These are phyloP conservation scores for Pachydiplax longipennis DNA, from an alignment of 2,888 invertebrate species.

Conservation along the genomic window DNA sequence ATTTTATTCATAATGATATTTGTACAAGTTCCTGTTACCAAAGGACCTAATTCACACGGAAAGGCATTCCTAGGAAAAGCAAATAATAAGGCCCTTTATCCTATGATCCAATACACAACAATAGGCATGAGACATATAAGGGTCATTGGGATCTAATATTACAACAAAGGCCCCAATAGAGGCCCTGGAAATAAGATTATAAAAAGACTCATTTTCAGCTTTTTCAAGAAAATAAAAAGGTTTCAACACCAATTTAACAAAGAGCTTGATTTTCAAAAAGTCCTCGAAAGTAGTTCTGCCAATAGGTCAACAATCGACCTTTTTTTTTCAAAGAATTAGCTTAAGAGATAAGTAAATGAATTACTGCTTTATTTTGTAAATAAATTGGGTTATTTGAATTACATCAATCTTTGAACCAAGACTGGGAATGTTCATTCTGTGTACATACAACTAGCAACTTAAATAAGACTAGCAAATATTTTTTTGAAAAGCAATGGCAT, in stretches of 20 bases:
- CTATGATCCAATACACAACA: not conserved
- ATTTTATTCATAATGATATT: conserved; percentile 30
- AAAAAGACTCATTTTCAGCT: not conserved
- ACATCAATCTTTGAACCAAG: not conserved
- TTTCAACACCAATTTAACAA: not conserved
- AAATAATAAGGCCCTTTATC: not conserved
- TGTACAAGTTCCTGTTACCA: conserved; percentile 38
- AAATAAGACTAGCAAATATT: not conserved
- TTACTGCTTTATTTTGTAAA: not conserved
- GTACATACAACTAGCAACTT: not conserved
- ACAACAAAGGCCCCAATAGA: not conserved
- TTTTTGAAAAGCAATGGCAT: not conserved
- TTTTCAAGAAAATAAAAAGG: not conserved
- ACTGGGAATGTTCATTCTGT: not conserved
- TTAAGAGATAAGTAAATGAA: not conserved
- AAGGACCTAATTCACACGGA: conserved; percentile 27
- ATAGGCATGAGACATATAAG: not conserved
- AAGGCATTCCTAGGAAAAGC: conserved; percentile 1
- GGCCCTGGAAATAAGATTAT: not conserved
- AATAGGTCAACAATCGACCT: not conserved
- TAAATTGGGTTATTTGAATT: not conserved
- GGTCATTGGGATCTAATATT: not conserved
- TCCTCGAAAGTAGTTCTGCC: not conserved
- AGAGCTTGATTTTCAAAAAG: not conserved
- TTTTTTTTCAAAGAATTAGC: not conserved